Base-by-base conservation (phyloP, 2,113 vertebrate genomes). In the Lophius piscatorius region DNA sequence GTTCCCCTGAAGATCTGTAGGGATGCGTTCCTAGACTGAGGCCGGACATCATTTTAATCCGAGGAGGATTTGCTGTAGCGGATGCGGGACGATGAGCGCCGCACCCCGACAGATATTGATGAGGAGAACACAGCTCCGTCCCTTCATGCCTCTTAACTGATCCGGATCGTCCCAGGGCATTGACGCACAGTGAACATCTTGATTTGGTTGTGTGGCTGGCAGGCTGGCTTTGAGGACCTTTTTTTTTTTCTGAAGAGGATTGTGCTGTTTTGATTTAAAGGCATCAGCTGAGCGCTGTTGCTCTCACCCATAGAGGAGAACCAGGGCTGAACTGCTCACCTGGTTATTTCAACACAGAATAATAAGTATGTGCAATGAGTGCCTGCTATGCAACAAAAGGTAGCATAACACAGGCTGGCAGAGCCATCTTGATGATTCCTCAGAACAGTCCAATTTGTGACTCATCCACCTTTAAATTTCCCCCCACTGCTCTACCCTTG, bases 281-380 rank as follows among this genome's bases (percentile, higher is more conserved):
- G 70, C 56, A 80, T 77, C 81, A 56, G 50, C 63, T 63, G 80
- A 81, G 66, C 67, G 57, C 78, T 80, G 82, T 74, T 78, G 77
- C 77, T 77, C 71, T 66, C 47, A 72, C 31, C 62, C 35, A 29
- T 29, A 41, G 66, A 73, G 60, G 55, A 80, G 64, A 72, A 57
- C 68, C 67, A 28, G 70, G 45, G 36, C 73, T 64, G 55, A 73
- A 57, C 68, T 44, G 51, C 72, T 81, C 79, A 73, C 71, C 79
- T 83, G 74, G 50, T 74, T 70, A 35, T 75, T 74, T 75, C 74
- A 74, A 59, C 80, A 70, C 69, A 74, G 52, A 68, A 41, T 44
- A 70, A 67, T 63, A 90, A 87, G 90, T 91, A 90, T 70, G 89
- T 89, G 58, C 55, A 48, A 12, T 63, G 44, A n/a, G n/a, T n/a